These are phyloP conservation scores for Anarhynchus alexandrinus DNA, from an alignment of 2,113 vertebrate species.

Conservation along the genomic window DNA sequence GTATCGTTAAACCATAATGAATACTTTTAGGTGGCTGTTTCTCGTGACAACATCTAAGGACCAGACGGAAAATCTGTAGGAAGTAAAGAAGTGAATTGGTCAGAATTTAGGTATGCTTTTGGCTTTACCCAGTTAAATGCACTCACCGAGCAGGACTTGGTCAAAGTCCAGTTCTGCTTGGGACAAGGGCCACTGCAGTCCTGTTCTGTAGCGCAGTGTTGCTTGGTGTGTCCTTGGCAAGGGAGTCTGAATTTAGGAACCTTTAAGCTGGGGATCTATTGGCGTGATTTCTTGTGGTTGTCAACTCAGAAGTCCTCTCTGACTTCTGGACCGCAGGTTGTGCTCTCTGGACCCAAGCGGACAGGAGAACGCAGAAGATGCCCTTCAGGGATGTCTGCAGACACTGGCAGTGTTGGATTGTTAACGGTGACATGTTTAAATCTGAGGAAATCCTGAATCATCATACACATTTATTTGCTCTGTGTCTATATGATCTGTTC, in stretches of 20 bases:
- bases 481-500: not conserved
- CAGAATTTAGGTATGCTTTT: not conserved
- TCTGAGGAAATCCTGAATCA: not conserved
- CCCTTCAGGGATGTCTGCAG: not conserved
- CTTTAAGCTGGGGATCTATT: not conserved
- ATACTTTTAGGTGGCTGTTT: not conserved
- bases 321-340: not conserved
- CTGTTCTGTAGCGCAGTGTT: not conserved
- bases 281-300: not conserved
- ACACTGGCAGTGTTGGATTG: not conserved
- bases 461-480: not conserved
- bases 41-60: not conserved
- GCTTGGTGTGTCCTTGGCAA: not conserved
- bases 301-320: not conserved
- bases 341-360: not conserved
- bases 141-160: not conserved
- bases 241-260: not conserved
- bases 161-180: not conserved
- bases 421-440: rapidly evolving
- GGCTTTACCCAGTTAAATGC: not conserved
- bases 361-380: not conserved
- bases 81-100: not conserved
- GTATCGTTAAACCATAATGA: not conserved
- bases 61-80: not conserved
- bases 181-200: not conserved